phyloP scores from a whole-genome alignment of 2,797 vertebrate species.

The Bradypodion pumilum region DNA sequence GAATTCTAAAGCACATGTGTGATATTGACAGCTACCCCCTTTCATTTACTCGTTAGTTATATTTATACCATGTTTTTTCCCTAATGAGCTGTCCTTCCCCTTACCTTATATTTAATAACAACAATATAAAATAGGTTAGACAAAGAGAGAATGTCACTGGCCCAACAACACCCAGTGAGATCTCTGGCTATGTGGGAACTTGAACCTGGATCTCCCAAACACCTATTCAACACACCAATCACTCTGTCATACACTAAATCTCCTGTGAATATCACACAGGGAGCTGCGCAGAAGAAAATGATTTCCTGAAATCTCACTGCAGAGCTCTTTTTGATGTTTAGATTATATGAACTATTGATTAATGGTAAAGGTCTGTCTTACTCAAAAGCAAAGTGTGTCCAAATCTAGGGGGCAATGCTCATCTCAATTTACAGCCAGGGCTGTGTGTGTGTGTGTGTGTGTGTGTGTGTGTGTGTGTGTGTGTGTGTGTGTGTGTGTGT shows the following conservation, averaged over 20 bases:
- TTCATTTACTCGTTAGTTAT: not conserved
- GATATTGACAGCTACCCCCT: not conserved
- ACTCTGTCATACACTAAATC: not conserved
- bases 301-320: not conserved
- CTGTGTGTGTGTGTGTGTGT: not conserved
- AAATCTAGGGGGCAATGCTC: too few species aligned
- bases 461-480: not conserved
- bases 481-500: not conserved
- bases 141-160: not conserved
- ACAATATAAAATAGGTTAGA: not conserved
- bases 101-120: not conserved
- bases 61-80: not conserved
- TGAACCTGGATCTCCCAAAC: not conserved
- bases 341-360: too few species aligned
- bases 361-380: too few species aligned
- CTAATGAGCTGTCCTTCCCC: not conserved
- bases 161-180: not conserved
- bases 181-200: not conserved
- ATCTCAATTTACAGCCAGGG: too few species aligned
- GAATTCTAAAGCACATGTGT: not conserved
- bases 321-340: not conserved
- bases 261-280: not conserved
- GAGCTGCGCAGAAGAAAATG: not conserved
- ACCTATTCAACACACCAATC: not conserved
- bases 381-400: too few species aligned